A percentile compares a stretch with the other conserved stretches of the same genome.
Conservation (phyloP, 2,797 vertebrate genomes). For the Rhinogobio ventralis region DNA sequence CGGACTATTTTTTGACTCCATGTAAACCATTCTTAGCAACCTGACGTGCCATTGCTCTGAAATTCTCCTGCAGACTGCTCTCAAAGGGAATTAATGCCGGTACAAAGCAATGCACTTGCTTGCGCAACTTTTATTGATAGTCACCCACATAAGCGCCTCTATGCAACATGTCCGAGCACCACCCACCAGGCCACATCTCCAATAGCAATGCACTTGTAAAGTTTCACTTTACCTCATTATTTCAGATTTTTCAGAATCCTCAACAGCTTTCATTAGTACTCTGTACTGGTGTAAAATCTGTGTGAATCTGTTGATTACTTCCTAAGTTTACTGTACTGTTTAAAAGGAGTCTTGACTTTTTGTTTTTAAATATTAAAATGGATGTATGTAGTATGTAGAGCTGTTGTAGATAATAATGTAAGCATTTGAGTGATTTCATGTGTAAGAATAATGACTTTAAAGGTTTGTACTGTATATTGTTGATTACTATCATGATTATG, state of each 20-base stretch:
- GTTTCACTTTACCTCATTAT: constrained; percentile 44
- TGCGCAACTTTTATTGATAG: not conserved
- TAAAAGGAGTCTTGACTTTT: not conserved
- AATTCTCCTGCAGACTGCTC: not conserved
- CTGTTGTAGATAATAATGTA: constrained; percentile 17
- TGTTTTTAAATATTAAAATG: not conserved
- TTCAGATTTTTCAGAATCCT: not conserved
- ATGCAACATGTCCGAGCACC: not conserved
- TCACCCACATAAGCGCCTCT: not conserved
- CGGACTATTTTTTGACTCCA: not conserved
- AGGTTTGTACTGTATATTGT: not conserved
- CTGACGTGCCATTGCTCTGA: not conserved
- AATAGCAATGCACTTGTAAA: not conserved
- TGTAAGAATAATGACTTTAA: not conserved
- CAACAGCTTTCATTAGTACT: not conserved
- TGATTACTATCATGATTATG: not conserved
- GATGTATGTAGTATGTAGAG: not conserved
- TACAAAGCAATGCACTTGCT: constrained; percentile 45
- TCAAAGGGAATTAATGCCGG: constrained; percentile 10
- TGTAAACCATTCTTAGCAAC: not conserved
- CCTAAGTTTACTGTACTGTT: constrained; percentile 48
- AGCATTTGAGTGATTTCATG: not conserved
- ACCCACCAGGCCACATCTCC: not conserved
- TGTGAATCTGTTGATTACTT: constrained; percentile 10
- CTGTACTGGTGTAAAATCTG: not conserved